Conservation (phyloP, 2,113 vertebrate species). For the Misgurnus anguillicaudatus region DNA sequence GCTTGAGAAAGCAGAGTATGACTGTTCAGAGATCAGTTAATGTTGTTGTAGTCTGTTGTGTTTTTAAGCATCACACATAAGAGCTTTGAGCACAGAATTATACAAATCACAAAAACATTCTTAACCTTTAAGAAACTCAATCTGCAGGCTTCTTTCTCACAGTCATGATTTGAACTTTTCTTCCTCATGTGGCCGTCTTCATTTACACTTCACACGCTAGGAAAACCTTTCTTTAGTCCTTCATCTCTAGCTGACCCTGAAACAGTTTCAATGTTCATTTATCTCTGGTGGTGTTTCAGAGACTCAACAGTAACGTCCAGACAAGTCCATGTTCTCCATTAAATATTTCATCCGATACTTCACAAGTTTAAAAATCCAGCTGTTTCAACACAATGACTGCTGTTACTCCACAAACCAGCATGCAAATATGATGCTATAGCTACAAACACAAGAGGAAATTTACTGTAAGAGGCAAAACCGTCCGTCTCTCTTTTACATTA, state of each 20-base stretch:
- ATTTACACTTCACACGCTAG: constrained; percentile 17
- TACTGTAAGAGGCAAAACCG: neutral
- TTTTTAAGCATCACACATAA: too few relatives aligned
- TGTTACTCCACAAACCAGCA: neutral
- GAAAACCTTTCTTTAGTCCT: neutral
- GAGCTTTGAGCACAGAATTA: too few relatives aligned
- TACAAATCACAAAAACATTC: too few relatives aligned
- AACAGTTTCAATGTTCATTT: neutral
- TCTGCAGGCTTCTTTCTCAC: too few relatives aligned
- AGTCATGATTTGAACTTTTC: too few relatives aligned
- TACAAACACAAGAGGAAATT: neutral
- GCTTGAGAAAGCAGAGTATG: too few relatives aligned
- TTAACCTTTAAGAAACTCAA: too few relatives aligned
- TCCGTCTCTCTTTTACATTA: neutral
- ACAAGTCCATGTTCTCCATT: neutral
- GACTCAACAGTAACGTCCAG: neutral
- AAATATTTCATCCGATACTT: neutral
- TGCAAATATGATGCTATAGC: neutral
- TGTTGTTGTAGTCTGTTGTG: too few relatives aligned
- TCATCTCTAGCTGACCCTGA: constrained; percentile 16
- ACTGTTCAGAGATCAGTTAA: too few relatives aligned
- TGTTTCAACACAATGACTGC: too few relatives aligned
- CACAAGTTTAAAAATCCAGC: too few relatives aligned
- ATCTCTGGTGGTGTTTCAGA: constrained; percentile 5
- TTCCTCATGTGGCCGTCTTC: neutral